Percentiles rank a stretch among this genome's conserved stretches.
Evolutionary conservation across 2,888 invertebrate species (phyloP).

Genomic region (Spilosoma lubricipeda): DNA sequence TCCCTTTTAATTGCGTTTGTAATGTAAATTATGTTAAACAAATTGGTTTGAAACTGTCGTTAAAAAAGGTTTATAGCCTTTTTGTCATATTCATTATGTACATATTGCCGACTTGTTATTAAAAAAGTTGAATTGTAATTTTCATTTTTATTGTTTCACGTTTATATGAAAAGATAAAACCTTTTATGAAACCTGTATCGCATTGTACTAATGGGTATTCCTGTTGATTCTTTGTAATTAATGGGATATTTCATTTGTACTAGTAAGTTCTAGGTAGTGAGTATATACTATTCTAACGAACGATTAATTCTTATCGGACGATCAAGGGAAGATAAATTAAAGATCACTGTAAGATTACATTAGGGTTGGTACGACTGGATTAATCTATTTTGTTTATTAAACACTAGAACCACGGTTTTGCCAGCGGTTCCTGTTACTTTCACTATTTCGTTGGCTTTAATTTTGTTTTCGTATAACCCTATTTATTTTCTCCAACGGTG

Average conservation of each 20-base stretch:
- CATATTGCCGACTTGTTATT: slow-evolving; percentile 34
- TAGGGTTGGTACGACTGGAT: too few relatives aligned
- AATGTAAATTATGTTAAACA: slow-evolving; percentile 17
- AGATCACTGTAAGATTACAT: too few relatives aligned
- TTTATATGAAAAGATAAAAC: slow-evolving; percentile 18
- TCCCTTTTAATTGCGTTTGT: slow-evolving; percentile 7
- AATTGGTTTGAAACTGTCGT: slow-evolving; percentile 45
- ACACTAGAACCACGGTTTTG: too few relatives aligned
- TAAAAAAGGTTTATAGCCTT: slow-evolving; percentile 33
- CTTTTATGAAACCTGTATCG: slow-evolving; percentile 1
- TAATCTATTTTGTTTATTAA: too few relatives aligned
- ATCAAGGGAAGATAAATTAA: too few relatives aligned
- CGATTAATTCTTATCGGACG: too few relatives aligned
- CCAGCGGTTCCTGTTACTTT: too few relatives aligned
- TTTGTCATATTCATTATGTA: slow-evolving; percentile 35
- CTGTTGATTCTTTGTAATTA: background rate
- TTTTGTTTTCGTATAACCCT: too few relatives aligned
- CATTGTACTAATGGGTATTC: slow-evolving; percentile 1
- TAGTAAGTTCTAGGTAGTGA: too few relatives aligned
- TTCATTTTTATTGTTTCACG: slow-evolving; percentile 35
- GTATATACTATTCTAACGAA: too few relatives aligned
- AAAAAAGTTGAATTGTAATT: slow-evolving; percentile 44
- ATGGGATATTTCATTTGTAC: background rate
- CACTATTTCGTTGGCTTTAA: too few relatives aligned
- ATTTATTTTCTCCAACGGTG: too few relatives aligned